Percentiles rank a stretch among this genome's conserved stretches.
Evolutionary conservation across 1,140 invertebrate species (phyloP).

Genomic region (Ericerus pela): DNA sequence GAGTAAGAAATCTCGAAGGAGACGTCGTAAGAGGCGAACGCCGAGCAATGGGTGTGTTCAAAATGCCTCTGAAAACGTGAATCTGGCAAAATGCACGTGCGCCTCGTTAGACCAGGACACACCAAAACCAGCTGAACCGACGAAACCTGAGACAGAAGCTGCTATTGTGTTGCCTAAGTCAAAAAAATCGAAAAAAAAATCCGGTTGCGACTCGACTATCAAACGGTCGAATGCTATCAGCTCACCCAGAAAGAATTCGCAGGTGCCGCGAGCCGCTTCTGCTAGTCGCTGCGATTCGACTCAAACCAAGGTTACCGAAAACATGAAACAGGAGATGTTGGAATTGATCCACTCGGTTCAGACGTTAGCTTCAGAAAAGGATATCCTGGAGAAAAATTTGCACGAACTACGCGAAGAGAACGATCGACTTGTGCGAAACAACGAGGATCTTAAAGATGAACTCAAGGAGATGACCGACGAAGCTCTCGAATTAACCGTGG

Average conservation of each 20-base stretch:
- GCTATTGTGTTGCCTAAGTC: too few species aligned
- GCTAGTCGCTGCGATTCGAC: neutral
- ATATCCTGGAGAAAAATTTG: neutral
- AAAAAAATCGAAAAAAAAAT: neutral
- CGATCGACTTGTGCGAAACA: neutral
- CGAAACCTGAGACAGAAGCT: too few species aligned
- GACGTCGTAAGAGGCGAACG: neutral
- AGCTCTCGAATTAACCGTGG: slow-evolving; percentile 1
- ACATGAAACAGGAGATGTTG: neutral
- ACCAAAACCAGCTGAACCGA: too few species aligned
- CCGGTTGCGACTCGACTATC: too few species aligned
- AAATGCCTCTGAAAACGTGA: neutral
- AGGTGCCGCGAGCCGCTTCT: too few species aligned
- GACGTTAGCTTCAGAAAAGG: neutral
- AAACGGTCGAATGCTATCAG: neutral
- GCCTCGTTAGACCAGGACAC: too few species aligned
- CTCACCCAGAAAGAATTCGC: too few species aligned
- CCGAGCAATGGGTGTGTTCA: neutral
- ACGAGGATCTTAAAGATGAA: neutral
- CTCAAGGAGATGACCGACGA: slow-evolving; percentile 3
- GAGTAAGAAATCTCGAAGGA: neutral
- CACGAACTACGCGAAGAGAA: neutral
- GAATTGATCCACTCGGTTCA: neutral
- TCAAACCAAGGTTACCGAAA: neutral
- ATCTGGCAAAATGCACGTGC: neutral